Percentiles rank a stretch among this genome's conserved stretches.
Evolutionary conservation across 2,113 vertebrate species (phyloP).

Genomic region (Nettapus auritus): DNA sequence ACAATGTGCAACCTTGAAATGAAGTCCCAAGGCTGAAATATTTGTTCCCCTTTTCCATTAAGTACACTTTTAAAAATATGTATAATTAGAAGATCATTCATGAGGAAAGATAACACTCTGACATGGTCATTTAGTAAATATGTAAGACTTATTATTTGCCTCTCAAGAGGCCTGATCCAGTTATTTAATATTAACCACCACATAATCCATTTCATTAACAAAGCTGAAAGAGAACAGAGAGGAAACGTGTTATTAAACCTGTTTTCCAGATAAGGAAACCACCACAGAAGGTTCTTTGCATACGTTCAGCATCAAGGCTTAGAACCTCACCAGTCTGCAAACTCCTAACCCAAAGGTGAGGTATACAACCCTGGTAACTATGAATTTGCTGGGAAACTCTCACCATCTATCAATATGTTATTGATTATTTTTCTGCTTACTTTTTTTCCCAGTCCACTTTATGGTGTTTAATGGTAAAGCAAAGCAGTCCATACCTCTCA

Average conservation of each 20-base stretch:
- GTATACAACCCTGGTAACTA: neutral
- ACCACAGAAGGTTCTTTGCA: neutral
- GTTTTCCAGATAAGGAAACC: neutral
- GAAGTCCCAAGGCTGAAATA: conserved; percentile 4
- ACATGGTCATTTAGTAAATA: conserved; percentile 13
- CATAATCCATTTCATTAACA: neutral
- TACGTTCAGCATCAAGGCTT: neutral
- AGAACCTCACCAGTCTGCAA: neutral
- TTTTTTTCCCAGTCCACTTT: neutral
- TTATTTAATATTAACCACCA: neutral
- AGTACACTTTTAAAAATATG: neutral
- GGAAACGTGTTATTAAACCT: neutral
- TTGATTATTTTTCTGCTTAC: neutral
- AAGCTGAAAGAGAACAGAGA: neutral
- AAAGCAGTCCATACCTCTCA: neutral
- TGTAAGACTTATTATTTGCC: neutral
- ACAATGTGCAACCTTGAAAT: neutral
- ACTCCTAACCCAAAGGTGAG: neutral
- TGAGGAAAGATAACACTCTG: neutral
- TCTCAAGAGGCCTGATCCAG: neutral
- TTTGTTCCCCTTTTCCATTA: neutral
- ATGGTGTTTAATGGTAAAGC: neutral
- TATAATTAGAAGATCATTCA: conserved; percentile 7
- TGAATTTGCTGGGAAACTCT: neutral
- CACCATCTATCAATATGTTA: neutral